These are phyloP conservation scores for Struthio camelus DNA, from an alignment of 2,113 vertebrate genomes.

Conservation along the genomic window DNA sequence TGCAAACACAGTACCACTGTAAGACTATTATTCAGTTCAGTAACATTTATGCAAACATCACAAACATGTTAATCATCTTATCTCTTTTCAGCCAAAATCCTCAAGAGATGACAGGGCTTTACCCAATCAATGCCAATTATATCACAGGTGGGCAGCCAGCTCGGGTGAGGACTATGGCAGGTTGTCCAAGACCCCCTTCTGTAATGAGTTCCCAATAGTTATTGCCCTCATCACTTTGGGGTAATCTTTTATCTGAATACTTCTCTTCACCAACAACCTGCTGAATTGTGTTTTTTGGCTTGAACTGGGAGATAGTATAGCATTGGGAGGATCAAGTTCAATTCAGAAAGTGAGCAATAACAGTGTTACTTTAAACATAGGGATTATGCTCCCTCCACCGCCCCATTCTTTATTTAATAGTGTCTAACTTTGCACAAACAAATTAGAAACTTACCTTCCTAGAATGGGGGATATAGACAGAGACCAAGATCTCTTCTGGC, in stretches of 20 bases:
- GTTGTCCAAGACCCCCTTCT: neutral
- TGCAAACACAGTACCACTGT: neutral
- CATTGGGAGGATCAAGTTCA: neutral
- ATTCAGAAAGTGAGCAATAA: neutral
- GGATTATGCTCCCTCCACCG: neutral
- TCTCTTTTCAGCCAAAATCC: neutral
- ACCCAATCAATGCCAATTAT: neutral
- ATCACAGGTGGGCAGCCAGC: neutral
- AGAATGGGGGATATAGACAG: constrained; percentile 83
- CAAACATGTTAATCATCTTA: neutral
- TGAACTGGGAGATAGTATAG: neutral
- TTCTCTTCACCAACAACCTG: neutral
- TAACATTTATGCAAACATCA: neutral
- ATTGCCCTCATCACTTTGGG: neutral
- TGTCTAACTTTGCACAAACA: neutral
- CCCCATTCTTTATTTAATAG: neutral
- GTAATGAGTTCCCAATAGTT: neutral
- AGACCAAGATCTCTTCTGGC: constrained; percentile 83
- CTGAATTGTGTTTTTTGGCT: neutral
- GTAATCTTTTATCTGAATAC: neutral
- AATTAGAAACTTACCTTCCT: constrained; percentile 73
- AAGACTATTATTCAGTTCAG: neutral
- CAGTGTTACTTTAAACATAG: neutral
- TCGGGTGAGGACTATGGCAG: neutral
- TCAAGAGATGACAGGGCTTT: neutral